These are phyloP conservation scores for Myioborus miniatus DNA, from an alignment of 2,797 vertebrate genomes.

Conservation along the genomic window DNA sequence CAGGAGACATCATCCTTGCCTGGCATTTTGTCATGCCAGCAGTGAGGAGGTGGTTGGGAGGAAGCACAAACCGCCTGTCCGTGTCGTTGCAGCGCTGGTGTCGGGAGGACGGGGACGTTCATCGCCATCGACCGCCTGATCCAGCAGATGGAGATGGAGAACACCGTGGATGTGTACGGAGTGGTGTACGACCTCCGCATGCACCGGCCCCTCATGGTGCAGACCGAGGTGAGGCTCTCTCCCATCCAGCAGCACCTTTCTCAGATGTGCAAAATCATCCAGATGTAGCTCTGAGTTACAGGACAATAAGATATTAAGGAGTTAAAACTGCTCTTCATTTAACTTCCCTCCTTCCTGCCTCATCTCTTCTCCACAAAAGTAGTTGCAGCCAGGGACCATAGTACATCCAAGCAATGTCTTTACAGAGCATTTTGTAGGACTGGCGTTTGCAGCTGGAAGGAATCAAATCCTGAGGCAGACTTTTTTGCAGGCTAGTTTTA, in stretches of 20 bases:
- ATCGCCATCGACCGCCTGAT: slow-evolving; percentile 91
- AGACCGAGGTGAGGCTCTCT: slow-evolving; percentile 87
- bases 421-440: background rate
- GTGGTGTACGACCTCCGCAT: slow-evolving; percentile 90
- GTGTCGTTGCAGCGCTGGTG: slow-evolving; percentile 85
- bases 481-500: background rate
- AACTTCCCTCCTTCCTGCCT: background rate
- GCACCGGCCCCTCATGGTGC: slow-evolving; percentile 94
- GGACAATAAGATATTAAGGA: background rate
- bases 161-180: slow-evolving; percentile 85
- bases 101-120: slow-evolving; percentile 94
- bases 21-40: background rate
- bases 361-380: background rate
- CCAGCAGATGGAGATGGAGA: slow-evolving; percentile 93
- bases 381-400: background rate
- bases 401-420: background rate
- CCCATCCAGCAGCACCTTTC: accelerated
- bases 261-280: accelerated
- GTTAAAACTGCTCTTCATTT: background rate
- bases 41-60: background rate
- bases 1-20: background rate
- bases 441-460: background rate
- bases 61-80: background rate
- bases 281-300: background rate
- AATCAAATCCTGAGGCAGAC: background rate